Conservation (phyloP, 2,888 invertebrate genomes). For the Drosophila limbata region DNA sequence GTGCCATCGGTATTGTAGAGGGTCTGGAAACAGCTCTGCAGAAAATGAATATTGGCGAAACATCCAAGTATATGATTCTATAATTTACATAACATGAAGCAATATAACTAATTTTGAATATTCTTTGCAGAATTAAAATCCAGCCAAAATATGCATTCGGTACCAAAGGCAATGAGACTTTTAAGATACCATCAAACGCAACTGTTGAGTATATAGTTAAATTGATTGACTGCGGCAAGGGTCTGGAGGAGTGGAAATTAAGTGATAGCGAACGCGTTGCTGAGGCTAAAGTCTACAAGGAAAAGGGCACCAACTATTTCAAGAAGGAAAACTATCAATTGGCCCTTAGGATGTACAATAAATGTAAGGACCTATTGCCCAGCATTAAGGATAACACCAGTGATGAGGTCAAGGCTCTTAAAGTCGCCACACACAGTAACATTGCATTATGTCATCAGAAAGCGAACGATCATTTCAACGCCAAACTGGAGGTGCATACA, state of each 20-base stretch:
- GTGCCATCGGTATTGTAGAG: conserved; percentile 90
- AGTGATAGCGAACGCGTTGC: conserved; percentile 92
- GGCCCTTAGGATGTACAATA: conserved; percentile 95
- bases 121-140: conserved; percentile 87
- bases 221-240: conserved; percentile 93
- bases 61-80: conserved; percentile 86
- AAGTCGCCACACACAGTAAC: conserved; percentile 92
- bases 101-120: neutral
- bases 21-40: conserved; percentile 94
- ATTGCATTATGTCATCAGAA: conserved; percentile 92
- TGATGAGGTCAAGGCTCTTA: conserved; percentile 86
- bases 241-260: conserved; percentile 93
- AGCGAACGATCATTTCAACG: conserved; percentile 89
- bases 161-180: conserved; percentile 88
- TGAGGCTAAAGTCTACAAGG: conserved; percentile 93
- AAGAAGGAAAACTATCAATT: conserved; percentile 91
- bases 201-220: conserved; percentile 92
- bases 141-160: conserved; percentile 94
- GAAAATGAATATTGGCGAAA: conserved; percentile 93
- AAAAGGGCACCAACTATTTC: conserved; percentile 96
- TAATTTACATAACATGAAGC: neutral
- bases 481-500: conserved; percentile 87
- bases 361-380: conserved; percentile 86
- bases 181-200: conserved; percentile 92
- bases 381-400: conserved; percentile 83